Percentiles rank a stretch among this genome's conserved stretches.
phyloP scores from a whole-genome alignment of 2,113 vertebrate genomes.

The Callorhinus ursinus region DNA sequence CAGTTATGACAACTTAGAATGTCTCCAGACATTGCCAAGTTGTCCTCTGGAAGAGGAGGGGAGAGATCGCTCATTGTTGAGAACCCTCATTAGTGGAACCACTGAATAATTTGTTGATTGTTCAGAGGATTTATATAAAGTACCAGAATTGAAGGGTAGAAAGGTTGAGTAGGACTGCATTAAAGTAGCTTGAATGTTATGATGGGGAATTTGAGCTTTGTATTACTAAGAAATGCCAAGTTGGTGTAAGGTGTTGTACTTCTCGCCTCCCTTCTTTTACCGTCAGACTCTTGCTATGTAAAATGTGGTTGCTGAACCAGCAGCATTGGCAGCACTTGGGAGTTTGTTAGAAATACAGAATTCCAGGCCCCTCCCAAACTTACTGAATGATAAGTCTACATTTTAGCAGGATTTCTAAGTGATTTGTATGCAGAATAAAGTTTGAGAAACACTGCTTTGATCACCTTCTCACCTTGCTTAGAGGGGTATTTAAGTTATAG shows the following conservation, averaged over 20 bases:
- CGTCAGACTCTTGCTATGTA: not conserved
- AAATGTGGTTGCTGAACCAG: not conserved
- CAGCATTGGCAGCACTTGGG: not conserved
- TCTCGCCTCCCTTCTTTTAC: not conserved
- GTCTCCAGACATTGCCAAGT: not conserved
- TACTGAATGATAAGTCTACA: not conserved
- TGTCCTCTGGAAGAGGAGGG: not conserved
- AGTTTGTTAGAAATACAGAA: constrained; percentile 32
- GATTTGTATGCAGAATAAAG: not conserved
- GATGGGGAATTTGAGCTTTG: not conserved
- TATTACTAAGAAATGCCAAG: not conserved
- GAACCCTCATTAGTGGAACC: not conserved
- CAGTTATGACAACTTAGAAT: not conserved
- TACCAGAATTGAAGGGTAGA: not conserved
- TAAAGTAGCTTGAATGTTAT: not conserved
- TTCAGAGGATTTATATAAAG: not conserved
- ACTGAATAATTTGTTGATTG: not conserved
- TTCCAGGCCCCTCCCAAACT: not conserved
- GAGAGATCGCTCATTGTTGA: not conserved
- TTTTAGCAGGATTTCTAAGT: not conserved
- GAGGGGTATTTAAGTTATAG: not conserved
- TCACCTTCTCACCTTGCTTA: not conserved
- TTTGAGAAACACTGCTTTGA: constrained; percentile 6
- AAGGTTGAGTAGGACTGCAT: not conserved
- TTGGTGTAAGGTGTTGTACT: not conserved